Evolutionary conservation across 1,140 invertebrate species (phyloP), one percentile per base, ranked within the genome.

Genomic region (Brachionus calyciflorus): DNA sequence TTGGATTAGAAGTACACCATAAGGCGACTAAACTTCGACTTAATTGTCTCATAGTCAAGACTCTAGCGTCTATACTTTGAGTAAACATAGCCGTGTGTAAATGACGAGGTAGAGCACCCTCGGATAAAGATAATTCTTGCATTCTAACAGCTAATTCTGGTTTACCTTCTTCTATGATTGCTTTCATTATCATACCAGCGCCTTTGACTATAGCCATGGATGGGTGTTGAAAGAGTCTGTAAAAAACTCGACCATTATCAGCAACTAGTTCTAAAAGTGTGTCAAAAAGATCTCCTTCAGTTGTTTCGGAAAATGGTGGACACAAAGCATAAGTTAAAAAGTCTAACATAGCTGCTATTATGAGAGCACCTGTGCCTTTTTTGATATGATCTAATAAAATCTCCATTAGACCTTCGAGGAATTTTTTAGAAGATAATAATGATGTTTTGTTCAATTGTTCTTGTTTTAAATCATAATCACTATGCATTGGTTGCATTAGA

Each of bases 231-330:
- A 99, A 98, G 10, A 98, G 86, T 84, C 92, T 91, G 83, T 96
- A 99, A 1, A 99, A 86, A 55, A 91, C 90, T 78, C 94, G 88
- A 19, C 96, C 96, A 80, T 93, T 89, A 44, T 90, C 88, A 1
- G 96, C 93, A 1, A 99, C 94, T 89, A 97, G 90, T 85, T 95
- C 92, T 10, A 99, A 85, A 37, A 99, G 86, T 77, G 90, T 90
- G 84, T 99, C 96, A 87, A 99, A 99, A 82, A 97, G 92, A 81
- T 92, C 92, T 19, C 95, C 94, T 82, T 97, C 93, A 0, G 97
- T 99, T 33, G 97, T 99, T 87, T 99, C 97, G 83, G 93, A 96
- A 86, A 98, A 99, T 21, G 97, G 97, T 77, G 96, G 92, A 87
- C 96, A 99, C 9, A 99, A 87, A 5, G 94, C 91, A 87, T 96